Evolutionary conservation across 92 coral and sea anemone genomes (phyloP).

Genomic region (Zoanthus sociatus): DNA sequence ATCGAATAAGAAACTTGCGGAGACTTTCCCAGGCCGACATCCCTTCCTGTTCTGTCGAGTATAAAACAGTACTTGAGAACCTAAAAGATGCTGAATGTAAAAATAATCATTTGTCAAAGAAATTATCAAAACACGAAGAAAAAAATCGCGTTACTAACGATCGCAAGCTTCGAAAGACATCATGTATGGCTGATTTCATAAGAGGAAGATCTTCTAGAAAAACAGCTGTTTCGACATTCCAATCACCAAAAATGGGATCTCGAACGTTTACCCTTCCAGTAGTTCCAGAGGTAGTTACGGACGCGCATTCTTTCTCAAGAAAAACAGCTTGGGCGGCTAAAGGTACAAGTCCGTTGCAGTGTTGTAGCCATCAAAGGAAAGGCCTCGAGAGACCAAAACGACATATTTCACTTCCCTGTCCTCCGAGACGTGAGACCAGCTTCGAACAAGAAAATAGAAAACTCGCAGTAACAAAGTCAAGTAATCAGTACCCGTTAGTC

Average conservation of each 20-base stretch:
- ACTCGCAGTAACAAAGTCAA: conserved; percentile 1
- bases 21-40: conserved; percentile 47
- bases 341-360: background rate
- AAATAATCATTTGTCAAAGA: background rate
- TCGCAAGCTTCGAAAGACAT: conserved; percentile 2
- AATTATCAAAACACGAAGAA: background rate
- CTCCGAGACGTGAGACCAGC: conserved; percentile 18
- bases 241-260: conserved; percentile 1
- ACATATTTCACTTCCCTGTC: conserved; percentile 30
- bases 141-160: background rate
- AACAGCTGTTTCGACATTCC: background rate
- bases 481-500: background rate
- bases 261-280: conserved; percentile 15
- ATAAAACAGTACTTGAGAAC: conserved; percentile 35
- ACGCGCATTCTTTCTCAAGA: background rate
- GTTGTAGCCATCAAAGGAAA: no score
- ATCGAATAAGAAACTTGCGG: conserved; percentile 11
- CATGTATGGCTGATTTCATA: conserved; percentile 20
- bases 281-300: conserved; percentile 7
- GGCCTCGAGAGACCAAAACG: conserved; percentile 12
- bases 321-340: conserved; percentile 50
- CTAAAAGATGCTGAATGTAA: conserved; percentile 25
- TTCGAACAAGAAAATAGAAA: background rate
- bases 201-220: background rate
- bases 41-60: conserved; percentile 58